Evolutionary conservation across 2,888 invertebrate species (phyloP).

Genomic region (Rutpela maculata): DNA sequence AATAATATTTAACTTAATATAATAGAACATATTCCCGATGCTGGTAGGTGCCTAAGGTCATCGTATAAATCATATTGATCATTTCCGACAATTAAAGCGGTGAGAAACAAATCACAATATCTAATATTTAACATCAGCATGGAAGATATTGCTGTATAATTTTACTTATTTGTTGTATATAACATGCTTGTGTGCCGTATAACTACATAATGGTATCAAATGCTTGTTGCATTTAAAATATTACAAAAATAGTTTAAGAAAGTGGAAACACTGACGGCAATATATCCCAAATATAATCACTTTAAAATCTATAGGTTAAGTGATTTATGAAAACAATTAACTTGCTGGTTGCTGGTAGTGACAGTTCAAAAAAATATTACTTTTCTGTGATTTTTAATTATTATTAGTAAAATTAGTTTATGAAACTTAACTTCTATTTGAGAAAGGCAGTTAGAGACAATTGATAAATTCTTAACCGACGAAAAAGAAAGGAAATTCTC

Average conservation of each 20-base stretch:
- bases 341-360: too few species aligned
- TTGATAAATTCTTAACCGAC: too few species aligned
- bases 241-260: neutral
- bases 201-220: neutral
- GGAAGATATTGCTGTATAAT: neutral
- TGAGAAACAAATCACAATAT: neutral
- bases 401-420: too few species aligned
- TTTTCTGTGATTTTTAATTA: too few species aligned
- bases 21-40: conserved; percentile 3
- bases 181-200: neutral
- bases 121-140: neutral
- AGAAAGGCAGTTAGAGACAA: too few species aligned
- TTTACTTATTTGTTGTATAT: neutral
- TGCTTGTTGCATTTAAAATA: neutral
- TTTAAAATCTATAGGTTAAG: too few species aligned
- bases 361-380: too few species aligned
- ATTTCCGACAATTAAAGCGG: conserved; percentile 22
- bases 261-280: neutral
- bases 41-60: neutral
- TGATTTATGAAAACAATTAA: too few species aligned
- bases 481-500: too few species aligned
- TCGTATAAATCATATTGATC: conserved; percentile 11
- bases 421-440: too few species aligned
- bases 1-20: conserved; percentile 16
- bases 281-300: neutral